Evolutionary conservation across 2,113 vertebrate genomes (phyloP), one percentile per base, ranked within the genome.

Genomic region (Lasiurus cinereus): DNA sequence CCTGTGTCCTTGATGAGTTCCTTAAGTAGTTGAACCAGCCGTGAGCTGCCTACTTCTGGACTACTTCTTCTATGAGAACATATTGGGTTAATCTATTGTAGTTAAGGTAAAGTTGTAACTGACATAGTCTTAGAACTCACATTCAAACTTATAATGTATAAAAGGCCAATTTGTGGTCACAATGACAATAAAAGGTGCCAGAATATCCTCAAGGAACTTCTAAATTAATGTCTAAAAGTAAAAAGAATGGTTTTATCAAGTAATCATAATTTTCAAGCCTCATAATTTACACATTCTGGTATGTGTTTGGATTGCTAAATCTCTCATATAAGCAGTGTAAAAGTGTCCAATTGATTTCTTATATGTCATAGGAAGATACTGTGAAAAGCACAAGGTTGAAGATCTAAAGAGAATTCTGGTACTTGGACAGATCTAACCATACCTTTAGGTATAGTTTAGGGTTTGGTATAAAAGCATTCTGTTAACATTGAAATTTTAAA

Each of bases 241-340:
- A 48, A 36, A 48, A 76, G 56, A 36, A 48, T 39, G 39, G 5
- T 76, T 69, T 93, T 69, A 84, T 69, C 24, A 91, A 91, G 56
- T 50, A 95, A 82, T 76, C 54, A 31, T 79, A 62, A 88, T 91
- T 88, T 95, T 21, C 29, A 95, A 67, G 29, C 86, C 52, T 67
- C 36, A 67, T 59, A 82, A 86, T 73, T 86, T 86, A 73, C 21
- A 11, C 19, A 52, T 62, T 89, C 7, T 77, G 18, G 15, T 18
- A 84, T 33, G 52, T 83, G 39, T 80, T 39, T 70, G 50, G 52
- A 83, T 43, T 43, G 21, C 19, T 78, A 36, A 12, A n/a, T 64
- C 86, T 18, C 43, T 73, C 85, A 90, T 13, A 77, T 16, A 62
- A 72, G 16, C 29, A 82, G 29, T 72, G 13, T 86, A 24, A 78